A percentile compares a stretch with the other conserved stretches of the same genome.
Evolutionary conservation across 2,888 invertebrate species (phyloP).

Genomic region (Halictus quadricinctus): DNA sequence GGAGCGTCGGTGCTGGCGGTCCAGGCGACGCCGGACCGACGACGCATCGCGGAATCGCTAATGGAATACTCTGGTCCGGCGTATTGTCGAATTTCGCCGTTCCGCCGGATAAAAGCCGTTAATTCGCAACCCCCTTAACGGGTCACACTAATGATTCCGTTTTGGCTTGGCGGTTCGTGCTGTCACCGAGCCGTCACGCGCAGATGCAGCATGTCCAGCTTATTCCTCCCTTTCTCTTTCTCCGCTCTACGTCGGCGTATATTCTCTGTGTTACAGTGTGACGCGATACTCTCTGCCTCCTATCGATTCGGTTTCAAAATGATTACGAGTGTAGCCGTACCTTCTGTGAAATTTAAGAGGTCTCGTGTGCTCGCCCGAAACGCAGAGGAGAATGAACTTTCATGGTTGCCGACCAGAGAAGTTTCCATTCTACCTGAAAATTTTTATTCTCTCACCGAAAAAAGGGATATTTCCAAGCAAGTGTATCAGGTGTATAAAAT

Average conservation of each 20-base stretch:
- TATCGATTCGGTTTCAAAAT: conserved; percentile 47
- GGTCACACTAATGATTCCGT: conserved; percentile 73
- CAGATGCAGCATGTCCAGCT: conserved; percentile 67
- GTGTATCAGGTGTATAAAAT: not conserved
- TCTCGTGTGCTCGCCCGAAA: not conserved
- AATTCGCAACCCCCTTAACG: conserved; percentile 75
- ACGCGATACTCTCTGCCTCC: conserved; percentile 18
- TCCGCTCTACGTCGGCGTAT: conserved; percentile 6
- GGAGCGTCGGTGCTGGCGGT: conserved; percentile 53
- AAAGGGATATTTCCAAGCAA: not conserved
- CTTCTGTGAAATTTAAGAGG: not conserved
- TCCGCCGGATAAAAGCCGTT: conserved; percentile 74
- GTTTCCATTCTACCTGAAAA: not conserved
- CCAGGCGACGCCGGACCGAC: conserved; percentile 57
- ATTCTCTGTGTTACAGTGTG: conserved; percentile 34
- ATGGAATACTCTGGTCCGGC: conserved; percentile 78
- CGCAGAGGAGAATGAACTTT: not conserved
- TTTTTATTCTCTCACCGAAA: not conserved
- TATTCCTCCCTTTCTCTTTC: conserved; percentile 55
- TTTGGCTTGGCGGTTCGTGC: conserved; percentile 68
- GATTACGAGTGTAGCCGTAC: conserved; percentile 35
- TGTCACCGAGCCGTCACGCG: conserved; percentile 70
- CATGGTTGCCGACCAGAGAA: not conserved
- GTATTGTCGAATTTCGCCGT: conserved; percentile 74
- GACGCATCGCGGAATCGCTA: conserved; percentile 75